Evolutionary conservation across 1,140 invertebrate species (phyloP).

Genomic region (Epicauta chinensis): DNA sequence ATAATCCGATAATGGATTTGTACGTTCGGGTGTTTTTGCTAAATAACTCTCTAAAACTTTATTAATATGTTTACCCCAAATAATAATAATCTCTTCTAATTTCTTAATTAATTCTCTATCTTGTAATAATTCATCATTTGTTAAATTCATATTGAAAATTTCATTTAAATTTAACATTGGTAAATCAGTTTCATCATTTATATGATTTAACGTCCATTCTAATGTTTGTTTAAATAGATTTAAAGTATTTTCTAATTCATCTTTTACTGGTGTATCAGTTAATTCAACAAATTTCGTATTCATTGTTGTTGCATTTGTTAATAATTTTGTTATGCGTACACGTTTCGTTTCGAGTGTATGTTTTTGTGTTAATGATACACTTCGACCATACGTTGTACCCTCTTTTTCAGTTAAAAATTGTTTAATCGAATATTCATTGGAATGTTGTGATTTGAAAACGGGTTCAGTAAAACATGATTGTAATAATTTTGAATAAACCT

Average conservation of each 20-base stretch:
- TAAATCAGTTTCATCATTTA: conserved; percentile 58
- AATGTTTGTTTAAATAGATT: conserved; percentile 11
- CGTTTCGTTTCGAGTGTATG: too few relatives aligned
- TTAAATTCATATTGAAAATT: conserved; percentile 46
- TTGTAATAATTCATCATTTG: conserved; percentile 43
- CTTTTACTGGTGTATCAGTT: conserved; percentile 25
- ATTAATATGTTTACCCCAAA: conserved; percentile 60
- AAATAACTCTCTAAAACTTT: conserved; percentile 48
- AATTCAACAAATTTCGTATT: conserved; percentile 18
- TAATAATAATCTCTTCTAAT: conserved; percentile 56
- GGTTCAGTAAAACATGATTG: conserved; percentile 35
- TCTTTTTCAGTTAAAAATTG: too few relatives aligned
- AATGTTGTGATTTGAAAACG: conserved; percentile 18
- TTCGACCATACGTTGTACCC: too few relatives aligned
- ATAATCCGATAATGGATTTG: conserved; percentile 74
- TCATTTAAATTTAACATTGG: conserved; percentile 46
- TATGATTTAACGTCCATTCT: conserved; percentile 56
- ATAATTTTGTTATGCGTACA: too few relatives aligned
- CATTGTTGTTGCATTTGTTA: conserved; percentile 17
- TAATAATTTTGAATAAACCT: conserved; percentile 15
- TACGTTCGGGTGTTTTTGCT: conserved; percentile 56
- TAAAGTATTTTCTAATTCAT: conserved; percentile 28
- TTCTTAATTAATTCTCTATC: conserved; percentile 49
- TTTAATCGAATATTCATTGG: too few relatives aligned
- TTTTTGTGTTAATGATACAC: too few relatives aligned